These are phyloP conservation scores for Plectropomus leopardus DNA, from an alignment of 2,113 vertebrate species.

Conservation along the genomic window DNA sequence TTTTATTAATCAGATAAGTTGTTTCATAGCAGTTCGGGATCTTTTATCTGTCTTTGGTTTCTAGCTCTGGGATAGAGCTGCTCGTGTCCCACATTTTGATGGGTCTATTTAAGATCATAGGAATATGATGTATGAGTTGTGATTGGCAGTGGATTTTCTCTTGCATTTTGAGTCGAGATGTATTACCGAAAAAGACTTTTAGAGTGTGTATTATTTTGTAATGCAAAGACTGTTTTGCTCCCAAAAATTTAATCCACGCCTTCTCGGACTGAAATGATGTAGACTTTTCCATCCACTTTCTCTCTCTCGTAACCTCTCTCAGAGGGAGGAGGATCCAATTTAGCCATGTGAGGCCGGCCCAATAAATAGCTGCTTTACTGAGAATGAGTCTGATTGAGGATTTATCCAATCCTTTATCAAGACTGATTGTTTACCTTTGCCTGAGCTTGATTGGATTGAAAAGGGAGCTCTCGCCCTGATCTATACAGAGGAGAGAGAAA, in stretches of 20 bases:
- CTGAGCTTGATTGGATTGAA: slow-evolving; percentile 80
- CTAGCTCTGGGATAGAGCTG: slow-evolving; percentile 39
- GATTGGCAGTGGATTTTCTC: slow-evolving; percentile 45
- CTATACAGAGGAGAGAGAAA: slow-evolving; percentile 72
- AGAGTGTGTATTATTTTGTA: slow-evolving; percentile 39
- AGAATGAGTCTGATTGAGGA: slow-evolving; percentile 84
- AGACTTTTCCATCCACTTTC: slow-evolving; percentile 16
- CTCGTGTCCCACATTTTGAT: slow-evolving; percentile 62
- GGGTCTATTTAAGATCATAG: slow-evolving; percentile 65
- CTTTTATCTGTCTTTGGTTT: slow-evolving; percentile 62
- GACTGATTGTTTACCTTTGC: slow-evolving; percentile 86
- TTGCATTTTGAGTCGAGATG: slow-evolving; percentile 37
- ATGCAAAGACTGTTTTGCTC: slow-evolving; percentile 36
- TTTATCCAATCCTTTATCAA: slow-evolving; percentile 85
- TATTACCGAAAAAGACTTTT: slow-evolving; percentile 36
- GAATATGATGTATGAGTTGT: slow-evolving; percentile 63
- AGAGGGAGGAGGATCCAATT: slow-evolving; percentile 78
- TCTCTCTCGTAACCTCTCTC: slow-evolving; percentile 33
- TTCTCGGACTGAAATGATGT: slow-evolving; percentile 20
- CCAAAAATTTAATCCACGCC: slow-evolving; percentile 15
- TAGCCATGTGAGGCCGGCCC: slow-evolving; percentile 72
- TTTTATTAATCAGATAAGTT: slow-evolving; percentile 67
- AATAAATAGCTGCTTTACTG: slow-evolving; percentile 80
- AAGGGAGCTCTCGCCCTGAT: slow-evolving; percentile 67
- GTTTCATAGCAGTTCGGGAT: slow-evolving; percentile 46